A percentile compares a stretch with the other conserved stretches of the same genome.
Conservation (phyloP, 2,797 vertebrate genomes). For the Peromyscus eremicus region DNA sequence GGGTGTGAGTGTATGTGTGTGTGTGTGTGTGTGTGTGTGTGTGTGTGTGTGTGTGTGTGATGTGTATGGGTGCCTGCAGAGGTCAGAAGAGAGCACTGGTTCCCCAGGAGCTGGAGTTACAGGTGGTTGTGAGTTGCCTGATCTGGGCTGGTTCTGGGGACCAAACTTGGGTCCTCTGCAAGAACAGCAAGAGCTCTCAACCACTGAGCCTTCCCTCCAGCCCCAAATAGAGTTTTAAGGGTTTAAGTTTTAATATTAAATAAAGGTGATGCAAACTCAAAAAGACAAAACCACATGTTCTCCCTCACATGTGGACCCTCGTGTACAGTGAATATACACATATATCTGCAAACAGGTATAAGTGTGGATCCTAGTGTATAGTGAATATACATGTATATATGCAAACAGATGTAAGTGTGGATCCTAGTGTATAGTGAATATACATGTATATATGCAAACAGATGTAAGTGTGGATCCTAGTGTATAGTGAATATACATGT, state of each 20-base stretch:
- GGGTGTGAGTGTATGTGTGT: neutral
- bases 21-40: neutral
- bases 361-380: neutral
- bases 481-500: neutral
- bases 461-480: too few species aligned
- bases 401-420: neutral
- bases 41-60: neutral
- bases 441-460: too few species aligned
- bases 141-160: neutral
- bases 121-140: neutral
- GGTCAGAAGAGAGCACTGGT: neutral
- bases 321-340: too few species aligned
- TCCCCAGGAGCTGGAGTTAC: neutral
- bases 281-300: neutral
- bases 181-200: neutral
- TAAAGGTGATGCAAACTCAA: neutral
- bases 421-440: too few species aligned
- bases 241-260: neutral
- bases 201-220: neutral
- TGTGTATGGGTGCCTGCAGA: neutral
- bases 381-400: too few species aligned
- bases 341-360: too few species aligned
- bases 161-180: neutral
- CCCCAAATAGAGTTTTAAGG: neutral
- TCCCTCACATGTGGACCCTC: neutral